These are phyloP conservation scores for Helarctos malayanus DNA, from an alignment of 2,797 vertebrate genomes.

Conservation along the genomic window DNA sequence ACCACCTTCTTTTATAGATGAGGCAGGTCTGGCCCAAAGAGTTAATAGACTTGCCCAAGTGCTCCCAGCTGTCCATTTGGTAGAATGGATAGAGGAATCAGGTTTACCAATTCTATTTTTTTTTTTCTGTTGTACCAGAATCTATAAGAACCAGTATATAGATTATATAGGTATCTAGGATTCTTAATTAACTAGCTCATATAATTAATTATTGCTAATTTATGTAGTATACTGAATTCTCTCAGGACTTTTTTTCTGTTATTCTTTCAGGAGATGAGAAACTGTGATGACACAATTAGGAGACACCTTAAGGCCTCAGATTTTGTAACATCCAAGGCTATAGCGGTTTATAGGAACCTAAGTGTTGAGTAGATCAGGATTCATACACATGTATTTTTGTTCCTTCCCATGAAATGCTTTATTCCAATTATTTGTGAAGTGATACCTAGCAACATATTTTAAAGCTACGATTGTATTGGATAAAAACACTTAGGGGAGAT, in stretches of 20 bases:
- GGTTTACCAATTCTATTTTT: not conserved
- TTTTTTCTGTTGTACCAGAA: slow-evolving; percentile 3
- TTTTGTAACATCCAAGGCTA: not conserved
- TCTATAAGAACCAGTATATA: not conserved
- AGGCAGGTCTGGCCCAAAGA: not conserved
- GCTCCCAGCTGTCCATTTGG: not conserved
- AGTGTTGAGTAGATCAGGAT: not conserved
- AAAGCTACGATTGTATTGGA: not conserved
- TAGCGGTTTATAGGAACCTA: not conserved
- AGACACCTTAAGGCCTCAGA: not conserved
- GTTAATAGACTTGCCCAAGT: not conserved
- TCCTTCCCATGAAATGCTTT: slow-evolving; percentile 35
- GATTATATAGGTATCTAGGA: not conserved
- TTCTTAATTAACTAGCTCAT: not conserved
- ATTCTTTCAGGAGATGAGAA: slow-evolving; percentile 33
- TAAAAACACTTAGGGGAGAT: slow-evolving; percentile 30
- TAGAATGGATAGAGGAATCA: not conserved
- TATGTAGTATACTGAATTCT: not conserved
- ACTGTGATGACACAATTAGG: not conserved
- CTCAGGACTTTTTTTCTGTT: not conserved
- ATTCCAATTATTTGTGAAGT: slow-evolving; percentile 17
- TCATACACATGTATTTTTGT: not conserved
- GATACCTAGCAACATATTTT: not conserved
- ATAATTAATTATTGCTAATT: slow-evolving; percentile 26
- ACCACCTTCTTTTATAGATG: not conserved